These are phyloP conservation scores for Dolichoris vasculosae DNA, from an alignment of 1,140 invertebrate species.

Conservation along the genomic window DNA sequence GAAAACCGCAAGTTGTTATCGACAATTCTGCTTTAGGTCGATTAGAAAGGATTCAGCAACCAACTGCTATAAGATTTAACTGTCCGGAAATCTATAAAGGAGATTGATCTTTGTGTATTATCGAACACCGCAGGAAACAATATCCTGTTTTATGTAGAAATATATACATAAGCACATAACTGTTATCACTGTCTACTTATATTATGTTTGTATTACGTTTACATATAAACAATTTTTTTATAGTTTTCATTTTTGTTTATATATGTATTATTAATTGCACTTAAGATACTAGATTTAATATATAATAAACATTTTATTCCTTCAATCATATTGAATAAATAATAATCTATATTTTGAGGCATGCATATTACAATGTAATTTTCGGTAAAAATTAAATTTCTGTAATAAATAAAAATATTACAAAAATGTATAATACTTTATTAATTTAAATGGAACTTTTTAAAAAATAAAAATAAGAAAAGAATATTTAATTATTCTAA, in stretches of 20 bases:
- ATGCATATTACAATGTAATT: too few species aligned
- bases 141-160: neutral
- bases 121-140: slow-evolving; percentile 35
- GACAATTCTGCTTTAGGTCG: slow-evolving; percentile 21
- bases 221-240: too few species aligned
- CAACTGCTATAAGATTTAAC: slow-evolving; percentile 50
- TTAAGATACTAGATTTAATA: neutral
- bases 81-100: slow-evolving; percentile 58
- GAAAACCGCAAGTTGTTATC: slow-evolving; percentile 41
- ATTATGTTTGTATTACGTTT: too few species aligned
- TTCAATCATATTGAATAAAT: too few species aligned
- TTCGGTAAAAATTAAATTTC: too few species aligned
- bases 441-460: too few species aligned
- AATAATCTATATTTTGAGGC: too few species aligned
- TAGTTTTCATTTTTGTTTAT: slow-evolving; percentile 22
- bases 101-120: slow-evolving; percentile 57
- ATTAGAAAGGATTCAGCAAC: slow-evolving; percentile 28
- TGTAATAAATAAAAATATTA: too few species aligned
- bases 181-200: neutral
- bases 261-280: slow-evolving; percentile 1
- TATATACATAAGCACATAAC: slow-evolving; percentile 6
- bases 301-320: too few species aligned
- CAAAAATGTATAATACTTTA: too few species aligned
- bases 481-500: too few species aligned
- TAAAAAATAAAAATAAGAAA: too few species aligned